These are phyloP conservation scores for Clarias gariepinus DNA, from an alignment of 2,113 vertebrate species.

Conservation along the genomic window DNA sequence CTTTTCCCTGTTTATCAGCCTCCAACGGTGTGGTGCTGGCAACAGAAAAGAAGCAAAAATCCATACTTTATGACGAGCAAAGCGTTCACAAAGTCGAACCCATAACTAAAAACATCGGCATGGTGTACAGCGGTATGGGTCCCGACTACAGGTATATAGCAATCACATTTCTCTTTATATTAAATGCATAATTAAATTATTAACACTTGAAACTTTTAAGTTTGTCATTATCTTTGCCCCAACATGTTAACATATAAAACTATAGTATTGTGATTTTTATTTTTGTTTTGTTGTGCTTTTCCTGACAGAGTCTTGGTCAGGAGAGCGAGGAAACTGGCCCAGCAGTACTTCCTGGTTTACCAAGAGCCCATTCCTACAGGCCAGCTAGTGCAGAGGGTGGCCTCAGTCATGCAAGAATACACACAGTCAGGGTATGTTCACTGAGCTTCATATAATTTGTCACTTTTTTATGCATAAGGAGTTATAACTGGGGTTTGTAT, in stretches of 20 bases:
- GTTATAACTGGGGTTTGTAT: neutral
- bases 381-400: slow-evolving; percentile 96
- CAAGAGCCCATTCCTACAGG: slow-evolving; percentile 97
- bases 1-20: slow-evolving; percentile 68
- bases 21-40: slow-evolving; percentile 96
- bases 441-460: neutral
- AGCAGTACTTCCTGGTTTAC: slow-evolving; percentile 96
- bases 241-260: neutral
- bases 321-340: slow-evolving; percentile 93
- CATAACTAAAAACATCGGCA: slow-evolving; percentile 97
- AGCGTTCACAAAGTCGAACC: slow-evolving; percentile 98
- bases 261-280: neutral
- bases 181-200: neutral
- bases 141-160: slow-evolving; percentile 91
- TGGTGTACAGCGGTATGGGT: slow-evolving; percentile 99
- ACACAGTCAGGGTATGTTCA: slow-evolving; percentile 90
- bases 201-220: neutral
- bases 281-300: slow-evolving; percentile 20
- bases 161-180: neutral
- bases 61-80: slow-evolving; percentile 95
- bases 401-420: slow-evolving; percentile 99
- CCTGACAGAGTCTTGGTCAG: slow-evolving; percentile 88
- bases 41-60: slow-evolving; percentile 99
- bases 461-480: neutral
- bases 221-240: neutral